Evolutionary conservation across 2,888 invertebrate species (phyloP), one percentile per base, ranked within the genome.

Genomic region (Arrhopalites spinosus): DNA sequence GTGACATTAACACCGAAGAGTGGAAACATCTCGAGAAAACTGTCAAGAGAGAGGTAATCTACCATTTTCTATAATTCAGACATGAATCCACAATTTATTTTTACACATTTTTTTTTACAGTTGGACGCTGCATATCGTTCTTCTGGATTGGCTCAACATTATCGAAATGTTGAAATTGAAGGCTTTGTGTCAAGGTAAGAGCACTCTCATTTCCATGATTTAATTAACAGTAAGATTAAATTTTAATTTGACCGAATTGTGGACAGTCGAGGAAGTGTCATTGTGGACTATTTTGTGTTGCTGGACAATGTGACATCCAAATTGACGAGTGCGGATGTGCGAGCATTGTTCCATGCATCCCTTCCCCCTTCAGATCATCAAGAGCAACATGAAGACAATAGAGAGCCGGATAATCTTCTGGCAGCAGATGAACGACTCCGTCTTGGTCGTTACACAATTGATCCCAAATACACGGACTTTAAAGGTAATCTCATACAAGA

Each of bases 241-340:
- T 15, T 45, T 45, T n/a, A n/a, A n/a, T n/a, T n/a, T n/a, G n/a
- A n/a, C n/a, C n/a, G n/a, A n/a, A n/a, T n/a, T n/a, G n/a, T 20
- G 11, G 8, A 77, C 84, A 94, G 92, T 84, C 89, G 92, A 85
- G 95, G 95, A 75, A 94, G 94, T 82, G 91, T 95, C 66, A 87
- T 95, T 20, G 95, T 95, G 17, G 95, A 95, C 85, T 95, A 93
- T 84, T 91, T 93, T 81, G 91, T 95, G 20, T 93, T 94, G 86
- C 85, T 95, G 77, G 91, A 91, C 80, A 91, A 94, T 82, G 88
- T 94, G 2, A 90, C 89, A 59, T 88, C 89, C 74, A 89, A 89
- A 83, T 88, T 93, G 20, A 89, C 92, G 82, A 93, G 93, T 0
- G 84, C 88, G 75, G 91, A 92, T 84, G 88, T 93, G 69, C 92